A percentile compares a stretch with the other conserved stretches of the same genome.
Conservation (phyloP, 1,140 invertebrate species). For the Drosophila melanica region DNA sequence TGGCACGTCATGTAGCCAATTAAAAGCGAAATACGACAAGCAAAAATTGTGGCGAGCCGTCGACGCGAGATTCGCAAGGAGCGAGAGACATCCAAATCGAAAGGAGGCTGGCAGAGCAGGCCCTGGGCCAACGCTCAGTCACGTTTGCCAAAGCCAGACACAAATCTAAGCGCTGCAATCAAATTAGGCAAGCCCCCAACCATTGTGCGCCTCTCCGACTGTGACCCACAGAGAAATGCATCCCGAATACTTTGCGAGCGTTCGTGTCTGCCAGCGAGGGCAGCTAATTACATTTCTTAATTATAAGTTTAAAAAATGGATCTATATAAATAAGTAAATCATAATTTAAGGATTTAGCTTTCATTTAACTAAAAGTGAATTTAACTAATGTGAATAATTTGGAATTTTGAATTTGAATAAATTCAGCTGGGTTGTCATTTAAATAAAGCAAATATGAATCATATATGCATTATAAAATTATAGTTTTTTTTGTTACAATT, state of each 20-base stretch:
- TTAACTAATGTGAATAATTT: background rate
- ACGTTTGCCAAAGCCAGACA: constrained; percentile 63
- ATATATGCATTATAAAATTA: too few relatives aligned
- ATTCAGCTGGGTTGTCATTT: background rate
- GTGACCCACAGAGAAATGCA: constrained; percentile 54
- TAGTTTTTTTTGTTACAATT: too few relatives aligned
- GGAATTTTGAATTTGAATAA: background rate
- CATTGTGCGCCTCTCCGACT: constrained; percentile 37
- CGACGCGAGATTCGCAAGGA: constrained; percentile 41
- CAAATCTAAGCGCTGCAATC: constrained; percentile 77
- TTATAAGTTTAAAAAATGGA: too few relatives aligned
- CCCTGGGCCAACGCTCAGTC: constrained; percentile 50
- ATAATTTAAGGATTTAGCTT: too few relatives aligned
- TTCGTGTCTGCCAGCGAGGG: constrained; percentile 1
- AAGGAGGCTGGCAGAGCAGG: constrained; percentile 8
- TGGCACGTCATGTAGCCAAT: constrained; percentile 80
- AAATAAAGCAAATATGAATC: background rate
- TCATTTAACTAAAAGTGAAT: background rate
- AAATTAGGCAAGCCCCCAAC: constrained; percentile 71
- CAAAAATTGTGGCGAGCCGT: constrained; percentile 46
- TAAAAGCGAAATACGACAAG: constrained; percentile 81
- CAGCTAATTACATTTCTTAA: background rate
- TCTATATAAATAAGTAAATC: too few relatives aligned
- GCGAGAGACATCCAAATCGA: constrained; percentile 34
- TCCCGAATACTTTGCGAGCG: background rate